phyloP scores from a whole-genome alignment of 1,140 invertebrate species.

The Papilio dardanus region DNA sequence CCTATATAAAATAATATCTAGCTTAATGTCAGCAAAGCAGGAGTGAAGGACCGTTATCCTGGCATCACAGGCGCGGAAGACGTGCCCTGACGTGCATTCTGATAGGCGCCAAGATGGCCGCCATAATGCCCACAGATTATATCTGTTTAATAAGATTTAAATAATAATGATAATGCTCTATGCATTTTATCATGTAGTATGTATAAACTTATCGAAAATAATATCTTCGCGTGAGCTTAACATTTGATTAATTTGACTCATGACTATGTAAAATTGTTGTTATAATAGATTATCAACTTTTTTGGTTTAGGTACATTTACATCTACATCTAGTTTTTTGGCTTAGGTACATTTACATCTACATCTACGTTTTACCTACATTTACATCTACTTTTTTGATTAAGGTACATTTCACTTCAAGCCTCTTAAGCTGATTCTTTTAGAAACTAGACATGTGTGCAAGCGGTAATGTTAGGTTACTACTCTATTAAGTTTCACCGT shows the following conservation, averaged over 20 bases:
- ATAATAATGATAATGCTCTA: neutral
- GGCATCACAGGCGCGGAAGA: constrained; percentile 58
- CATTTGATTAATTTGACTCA: no score
- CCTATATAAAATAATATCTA: neutral
- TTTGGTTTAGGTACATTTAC: no score
- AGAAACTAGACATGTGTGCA: neutral
- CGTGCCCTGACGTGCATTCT: constrained; percentile 66
- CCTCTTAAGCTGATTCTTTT: neutral
- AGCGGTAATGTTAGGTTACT: constrained; percentile 33
- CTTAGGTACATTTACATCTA: no score
- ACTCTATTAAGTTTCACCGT: constrained; percentile 56
- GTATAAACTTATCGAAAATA: no score
- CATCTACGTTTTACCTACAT: no score
- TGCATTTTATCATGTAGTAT: neutral
- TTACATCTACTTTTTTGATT: no score
- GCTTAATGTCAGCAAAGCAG: constrained; percentile 47
- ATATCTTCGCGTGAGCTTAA: no score
- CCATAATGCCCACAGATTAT: constrained; percentile 33
- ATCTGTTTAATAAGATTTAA: constrained; percentile 28
- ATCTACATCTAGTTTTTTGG: no score
- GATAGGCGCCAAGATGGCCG: constrained; percentile 52
- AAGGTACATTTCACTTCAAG: no score
- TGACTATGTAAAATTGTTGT: no score
- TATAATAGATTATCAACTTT: no score
- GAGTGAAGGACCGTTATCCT: constrained; percentile 59